A percentile compares a stretch with the other conserved stretches of the same genome.
These are phyloP conservation scores for Drosophila lowei DNA, from an alignment of 1,140 invertebrate genomes.

Conservation along the genomic window DNA sequence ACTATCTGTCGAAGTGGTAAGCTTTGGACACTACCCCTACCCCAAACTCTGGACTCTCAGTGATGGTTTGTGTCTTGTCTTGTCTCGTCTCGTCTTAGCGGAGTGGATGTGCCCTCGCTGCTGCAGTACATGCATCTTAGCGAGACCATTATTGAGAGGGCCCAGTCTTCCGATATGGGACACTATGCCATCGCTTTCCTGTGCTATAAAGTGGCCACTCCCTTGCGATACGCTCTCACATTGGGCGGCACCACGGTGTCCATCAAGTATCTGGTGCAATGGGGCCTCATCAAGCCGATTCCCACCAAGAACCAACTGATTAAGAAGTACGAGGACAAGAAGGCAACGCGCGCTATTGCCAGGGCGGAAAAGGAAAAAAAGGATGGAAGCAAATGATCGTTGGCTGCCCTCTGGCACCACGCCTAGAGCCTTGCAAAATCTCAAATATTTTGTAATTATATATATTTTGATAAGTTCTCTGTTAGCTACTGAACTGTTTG, in stretches of 20 bases:
- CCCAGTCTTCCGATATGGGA: conserved; percentile 91
- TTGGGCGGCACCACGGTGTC: conserved; percentile 89
- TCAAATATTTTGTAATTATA: conserved; percentile 29
- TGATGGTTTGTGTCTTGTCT: neutral
- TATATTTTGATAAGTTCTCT: conserved; percentile 22
- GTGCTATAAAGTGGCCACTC: conserved; percentile 95
- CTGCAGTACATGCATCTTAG: conserved; percentile 90
- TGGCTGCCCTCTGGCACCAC: conserved; percentile 1
- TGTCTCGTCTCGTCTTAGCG: conserved; percentile 84
- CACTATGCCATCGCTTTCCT: conserved; percentile 94
- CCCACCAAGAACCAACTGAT: conserved; percentile 85
- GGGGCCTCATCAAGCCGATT: conserved; percentile 87
- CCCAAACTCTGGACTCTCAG: neutral
- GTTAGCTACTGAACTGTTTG: too few relatives aligned
- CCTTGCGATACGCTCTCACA: conserved; percentile 94
- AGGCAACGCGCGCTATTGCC: conserved; percentile 75
- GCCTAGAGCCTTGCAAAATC: too few relatives aligned
- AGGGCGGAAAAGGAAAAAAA: conserved; percentile 59
- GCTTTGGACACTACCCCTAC: neutral
- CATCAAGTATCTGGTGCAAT: conserved; percentile 87
- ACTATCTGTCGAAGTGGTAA: conserved; percentile 93
- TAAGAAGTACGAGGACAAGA: conserved; percentile 85
- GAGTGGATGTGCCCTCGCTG: conserved; percentile 91
- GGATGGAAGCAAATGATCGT: conserved; percentile 67
- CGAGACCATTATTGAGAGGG: conserved; percentile 89